Evolutionary conservation across 2,113 vertebrate species (phyloP).

Genomic region (Strix uralensis): DNA sequence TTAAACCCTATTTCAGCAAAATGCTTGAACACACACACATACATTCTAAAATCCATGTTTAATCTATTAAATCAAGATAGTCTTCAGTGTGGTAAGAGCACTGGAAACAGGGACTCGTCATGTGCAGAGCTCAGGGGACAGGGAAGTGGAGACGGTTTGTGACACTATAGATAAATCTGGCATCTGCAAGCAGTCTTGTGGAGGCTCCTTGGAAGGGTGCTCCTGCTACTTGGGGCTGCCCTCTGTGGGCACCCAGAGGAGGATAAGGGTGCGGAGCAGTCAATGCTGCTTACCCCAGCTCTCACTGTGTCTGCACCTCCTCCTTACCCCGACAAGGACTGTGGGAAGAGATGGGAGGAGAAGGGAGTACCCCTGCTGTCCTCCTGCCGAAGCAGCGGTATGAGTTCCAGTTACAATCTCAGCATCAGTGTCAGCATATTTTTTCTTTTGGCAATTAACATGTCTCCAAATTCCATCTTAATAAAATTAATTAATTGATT

Average conservation of each 20-base stretch:
- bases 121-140: background rate
- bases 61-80: background rate
- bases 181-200: background rate
- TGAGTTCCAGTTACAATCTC: background rate
- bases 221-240: background rate
- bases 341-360: background rate
- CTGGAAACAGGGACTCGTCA: background rate
- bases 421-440: background rate
- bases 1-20: background rate
- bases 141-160: background rate
- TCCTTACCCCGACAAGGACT: fast-evolving
- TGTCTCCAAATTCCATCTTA: background rate
- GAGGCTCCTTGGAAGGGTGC: background rate
- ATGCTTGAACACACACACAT: background rate
- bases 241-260: background rate
- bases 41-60: background rate
- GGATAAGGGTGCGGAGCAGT: background rate
- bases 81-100: background rate
- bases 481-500: conserved; percentile 23
- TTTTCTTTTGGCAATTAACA: background rate
- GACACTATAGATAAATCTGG: background rate
- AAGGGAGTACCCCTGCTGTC: background rate
- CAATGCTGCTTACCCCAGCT: fast-evolving
- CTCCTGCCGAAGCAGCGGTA: background rate
- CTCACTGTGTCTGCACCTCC: background rate